phyloP scores from a whole-genome alignment of 2,888 invertebrate species.

The Sturmia bella region DNA sequence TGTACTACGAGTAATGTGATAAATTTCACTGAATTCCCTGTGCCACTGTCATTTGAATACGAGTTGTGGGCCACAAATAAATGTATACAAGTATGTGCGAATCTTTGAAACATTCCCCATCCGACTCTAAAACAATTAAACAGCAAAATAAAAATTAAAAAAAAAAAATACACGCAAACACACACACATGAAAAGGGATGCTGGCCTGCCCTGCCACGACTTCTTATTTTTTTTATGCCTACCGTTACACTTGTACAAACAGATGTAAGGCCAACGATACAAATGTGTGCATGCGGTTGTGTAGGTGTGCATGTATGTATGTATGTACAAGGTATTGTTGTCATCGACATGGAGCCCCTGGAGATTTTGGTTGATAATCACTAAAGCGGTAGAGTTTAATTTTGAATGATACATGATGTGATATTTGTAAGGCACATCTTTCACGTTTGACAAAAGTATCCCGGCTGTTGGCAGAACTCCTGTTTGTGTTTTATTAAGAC shows the following conservation, averaged over 20 bases:
- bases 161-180: slow-evolving; percentile 55
- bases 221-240: neutral
- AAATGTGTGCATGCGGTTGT: too few relatives aligned
- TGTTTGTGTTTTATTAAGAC: too few relatives aligned
- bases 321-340: slow-evolving; percentile 25
- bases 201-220: neutral
- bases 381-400: slow-evolving; percentile 2
- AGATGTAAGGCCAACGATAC: too few relatives aligned
- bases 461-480: too few relatives aligned
- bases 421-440: slow-evolving; percentile 79
- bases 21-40: slow-evolving; percentile 21
- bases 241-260: neutral
- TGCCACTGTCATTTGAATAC: slow-evolving; percentile 39
- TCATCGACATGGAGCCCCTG: slow-evolving; percentile 34
- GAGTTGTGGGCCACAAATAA: too few relatives aligned
- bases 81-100: neutral
- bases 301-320: too few relatives aligned
- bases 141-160: slow-evolving; percentile 71
- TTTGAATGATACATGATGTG: slow-evolving; percentile 80
- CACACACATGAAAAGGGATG: slow-evolving; percentile 51
- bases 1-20: slow-evolving; percentile 34
- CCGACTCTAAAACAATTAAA: slow-evolving; percentile 81
- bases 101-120: slow-evolving; percentile 73
- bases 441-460: slow-evolving; percentile 71
- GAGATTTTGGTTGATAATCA: slow-evolving; percentile 53